Evolutionary conservation across 2,797 vertebrate genomes (phyloP), one percentile per base, ranked within the genome.

Genomic region (Limnodromus scolopaceus): DNA sequence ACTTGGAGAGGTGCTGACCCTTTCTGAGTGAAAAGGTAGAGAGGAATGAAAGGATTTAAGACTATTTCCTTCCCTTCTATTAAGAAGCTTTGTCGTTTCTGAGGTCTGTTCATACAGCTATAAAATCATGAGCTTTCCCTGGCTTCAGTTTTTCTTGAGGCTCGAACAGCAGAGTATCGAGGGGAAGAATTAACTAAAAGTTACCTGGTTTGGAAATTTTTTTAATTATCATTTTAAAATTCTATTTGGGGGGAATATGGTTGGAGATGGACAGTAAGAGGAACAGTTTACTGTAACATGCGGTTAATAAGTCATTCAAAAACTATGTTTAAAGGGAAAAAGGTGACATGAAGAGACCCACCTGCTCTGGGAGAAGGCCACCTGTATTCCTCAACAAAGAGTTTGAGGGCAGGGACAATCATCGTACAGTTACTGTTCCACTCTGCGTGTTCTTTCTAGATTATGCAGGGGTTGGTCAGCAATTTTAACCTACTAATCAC

Each of bases 391-490:
- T 84, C 57, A 78, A n/a, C 43, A 69, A 60, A 93, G 83, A 49
- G 55, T 48, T 68, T 80, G 27, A 23, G 75, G 32, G 23, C 6
- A 3, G 25, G 11, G 43, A 45, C 7, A 55, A 65, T 64, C 20
- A 19, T 16, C 88, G 53, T 72, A 6, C 39, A 51, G 43, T 65
- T 87, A 46, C 68, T 48, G 4, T 70, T 88, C 60, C n/a, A 32
- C 43, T 66, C 39, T 2, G 38, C 11, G 5, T 16, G 83, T 76
- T 32, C 27, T 74, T 96, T 96, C 93, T 92, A 74, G 88, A 88
- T 80, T 83, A 66, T n/a, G 18, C 69, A 49, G 85, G 57, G 27
- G 17, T 32, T 64, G 64, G 53, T 87, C 89, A 94, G 86, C 83
- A 54, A 8, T 92, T 97, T 87, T 54, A 91, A 82, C 72, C 22